Conservation (phyloP, 2,797 vertebrate species). For the Siniperca obscura region DNA sequence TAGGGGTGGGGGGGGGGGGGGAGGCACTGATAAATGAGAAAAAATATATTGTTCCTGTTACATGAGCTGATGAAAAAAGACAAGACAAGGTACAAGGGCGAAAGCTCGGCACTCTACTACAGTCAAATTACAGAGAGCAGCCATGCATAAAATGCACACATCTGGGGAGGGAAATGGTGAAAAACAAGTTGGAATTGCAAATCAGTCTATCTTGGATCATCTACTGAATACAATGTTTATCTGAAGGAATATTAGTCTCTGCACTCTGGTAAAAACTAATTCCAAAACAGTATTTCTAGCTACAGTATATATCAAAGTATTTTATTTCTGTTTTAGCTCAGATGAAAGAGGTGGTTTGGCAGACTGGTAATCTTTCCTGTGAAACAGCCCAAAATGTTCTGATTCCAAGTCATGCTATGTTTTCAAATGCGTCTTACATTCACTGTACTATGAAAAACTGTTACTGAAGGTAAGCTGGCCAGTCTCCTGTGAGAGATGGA, state of each 20-base stretch:
- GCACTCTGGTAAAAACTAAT: background rate
- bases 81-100: constrained; percentile 59
- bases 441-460: background rate
- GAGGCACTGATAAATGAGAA: constrained; percentile 63
- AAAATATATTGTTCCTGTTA: constrained; percentile 67
- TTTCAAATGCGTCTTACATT: constrained; percentile 8
- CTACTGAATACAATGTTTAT: constrained; percentile 29
- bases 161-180: constrained; percentile 31
- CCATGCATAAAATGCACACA: constrained; percentile 48
- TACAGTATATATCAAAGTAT: background rate
- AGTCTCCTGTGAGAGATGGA: constrained; percentile 19
- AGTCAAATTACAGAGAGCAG: constrained; percentile 61
- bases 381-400: constrained; percentile 7
- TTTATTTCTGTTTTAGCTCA: constrained; percentile 3
- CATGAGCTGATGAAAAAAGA: constrained; percentile 66
- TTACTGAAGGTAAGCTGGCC: constrained; percentile 1
- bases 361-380: constrained; percentile 17
- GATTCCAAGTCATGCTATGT: background rate
- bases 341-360: background rate
- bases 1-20: background rate
- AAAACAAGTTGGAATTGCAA: constrained; percentile 56
- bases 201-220: constrained; percentile 48
- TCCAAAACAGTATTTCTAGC: background rate
- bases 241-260: constrained; percentile 13
- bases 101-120: constrained; percentile 46